phyloP scores from a whole-genome alignment of 2,113 vertebrate species.

The Capra hircus region DNA sequence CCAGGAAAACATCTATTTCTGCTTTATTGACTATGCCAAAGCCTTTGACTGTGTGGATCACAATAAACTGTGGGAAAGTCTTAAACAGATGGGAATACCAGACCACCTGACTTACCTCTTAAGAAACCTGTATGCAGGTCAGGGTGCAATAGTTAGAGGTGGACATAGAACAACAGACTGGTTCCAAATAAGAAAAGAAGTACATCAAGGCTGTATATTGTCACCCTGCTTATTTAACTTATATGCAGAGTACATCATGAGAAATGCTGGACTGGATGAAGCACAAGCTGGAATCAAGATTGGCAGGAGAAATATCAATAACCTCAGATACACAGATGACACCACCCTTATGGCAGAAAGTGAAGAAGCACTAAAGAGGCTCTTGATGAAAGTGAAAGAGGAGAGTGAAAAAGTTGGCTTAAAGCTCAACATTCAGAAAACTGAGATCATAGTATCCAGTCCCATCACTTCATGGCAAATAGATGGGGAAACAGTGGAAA shows the following conservation, averaged over 20 bases:
- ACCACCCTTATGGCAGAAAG: neutral
- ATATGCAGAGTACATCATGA: neutral
- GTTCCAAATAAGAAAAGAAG: neutral
- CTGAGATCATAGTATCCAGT: neutral
- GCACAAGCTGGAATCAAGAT: neutral
- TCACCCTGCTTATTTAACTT: neutral
- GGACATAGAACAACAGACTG: neutral
- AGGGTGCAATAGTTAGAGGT: neutral
- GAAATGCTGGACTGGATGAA: neutral
- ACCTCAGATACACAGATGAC: neutral
- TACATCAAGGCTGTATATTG: neutral
- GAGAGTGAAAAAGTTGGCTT: neutral
- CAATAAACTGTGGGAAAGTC: neutral
- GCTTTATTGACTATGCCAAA: neutral
- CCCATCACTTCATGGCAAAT: neutral
- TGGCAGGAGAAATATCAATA: neutral
- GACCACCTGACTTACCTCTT: neutral
- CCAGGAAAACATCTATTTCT: neutral
- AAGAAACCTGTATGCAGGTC: neutral
- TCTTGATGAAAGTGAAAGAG: neutral
- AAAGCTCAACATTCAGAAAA: neutral
- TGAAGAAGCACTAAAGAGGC: neutral
- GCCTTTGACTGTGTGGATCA: neutral
- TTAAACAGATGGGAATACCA: neutral
- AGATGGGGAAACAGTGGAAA: neutral